Conservation (phyloP, 2,797 vertebrate genomes). For the Chaetophractus vellerosus region DNA sequence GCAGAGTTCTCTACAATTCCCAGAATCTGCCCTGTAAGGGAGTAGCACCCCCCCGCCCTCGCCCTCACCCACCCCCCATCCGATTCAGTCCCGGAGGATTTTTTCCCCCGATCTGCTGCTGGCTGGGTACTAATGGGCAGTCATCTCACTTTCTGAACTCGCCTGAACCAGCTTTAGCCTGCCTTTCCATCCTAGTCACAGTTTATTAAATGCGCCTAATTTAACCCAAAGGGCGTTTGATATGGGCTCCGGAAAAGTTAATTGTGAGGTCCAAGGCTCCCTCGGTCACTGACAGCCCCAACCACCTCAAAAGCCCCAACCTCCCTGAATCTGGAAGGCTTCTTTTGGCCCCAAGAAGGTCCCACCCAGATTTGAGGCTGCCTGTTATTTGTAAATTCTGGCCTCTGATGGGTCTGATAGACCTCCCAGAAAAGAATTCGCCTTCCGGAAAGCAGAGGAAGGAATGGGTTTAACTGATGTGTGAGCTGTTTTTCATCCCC, state of each 20-base stretch:
- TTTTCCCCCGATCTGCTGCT: slow-evolving; percentile 63
- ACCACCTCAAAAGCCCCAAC: no score
- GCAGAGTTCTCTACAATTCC: background rate
- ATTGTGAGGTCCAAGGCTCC: slow-evolving; percentile 17
- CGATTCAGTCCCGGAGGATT: background rate
- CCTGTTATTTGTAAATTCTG: background rate
- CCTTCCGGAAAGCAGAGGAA: background rate
- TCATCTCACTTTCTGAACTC: slow-evolving; percentile 86
- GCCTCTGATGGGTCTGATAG: background rate
- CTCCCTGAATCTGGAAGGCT: background rate
- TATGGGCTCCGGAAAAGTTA: slow-evolving; percentile 74
- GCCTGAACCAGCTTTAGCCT: slow-evolving; percentile 90
- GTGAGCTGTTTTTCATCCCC: background rate
- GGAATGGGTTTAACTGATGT: background rate
- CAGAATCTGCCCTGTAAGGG: background rate
- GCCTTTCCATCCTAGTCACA: slow-evolving; percentile 84
- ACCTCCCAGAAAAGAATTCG: background rate
- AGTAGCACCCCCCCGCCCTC: background rate
- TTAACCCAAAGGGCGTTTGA: slow-evolving; percentile 87
- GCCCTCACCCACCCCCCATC: background rate
- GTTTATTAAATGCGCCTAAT: slow-evolving; percentile 89
- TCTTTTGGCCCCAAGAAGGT: background rate
- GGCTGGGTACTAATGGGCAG: slow-evolving; percentile 79
- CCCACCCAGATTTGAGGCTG: background rate
- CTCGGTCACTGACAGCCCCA: background rate